Evolutionary conservation across 2,797 vertebrate species (phyloP).

Genomic region (Liasis olivaceus): DNA sequence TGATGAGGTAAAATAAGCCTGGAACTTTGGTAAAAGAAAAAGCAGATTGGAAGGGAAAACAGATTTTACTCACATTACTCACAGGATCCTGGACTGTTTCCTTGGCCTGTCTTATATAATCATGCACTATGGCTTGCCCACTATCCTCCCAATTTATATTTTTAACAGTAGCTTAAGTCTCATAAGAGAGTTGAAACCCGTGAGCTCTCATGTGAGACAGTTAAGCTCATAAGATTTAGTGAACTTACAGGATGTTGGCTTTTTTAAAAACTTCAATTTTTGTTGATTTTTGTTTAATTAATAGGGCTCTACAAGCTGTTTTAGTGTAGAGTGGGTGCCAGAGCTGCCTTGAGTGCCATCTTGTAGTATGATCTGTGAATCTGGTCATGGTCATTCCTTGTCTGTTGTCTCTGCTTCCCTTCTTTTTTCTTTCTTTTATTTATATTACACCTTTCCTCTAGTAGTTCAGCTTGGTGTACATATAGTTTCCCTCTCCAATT

Average conservation of each 20-base stretch:
- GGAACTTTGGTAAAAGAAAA: not conserved
- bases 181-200: not conserved
- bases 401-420: not conserved
- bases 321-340: not conserved
- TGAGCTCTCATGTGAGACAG: not conserved
- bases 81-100: not conserved
- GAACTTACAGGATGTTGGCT: not conserved
- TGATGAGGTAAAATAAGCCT: not conserved
- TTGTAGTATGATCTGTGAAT: not conserved
- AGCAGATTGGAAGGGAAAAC: not conserved
- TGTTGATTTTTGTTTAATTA: not conserved
- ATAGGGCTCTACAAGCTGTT: not conserved
- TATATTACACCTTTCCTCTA: not conserved
- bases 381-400: not conserved
- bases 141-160: not conserved
- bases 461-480: not conserved
- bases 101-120: not conserved
- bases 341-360: not conserved
- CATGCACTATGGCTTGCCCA: not conserved
- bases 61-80: not conserved
- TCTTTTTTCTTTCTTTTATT: not conserved
- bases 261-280: not conserved
- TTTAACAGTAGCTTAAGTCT: not conserved
- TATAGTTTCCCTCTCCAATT: not conserved
- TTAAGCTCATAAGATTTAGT: not conserved